Base-by-base conservation (phyloP, 2,797 vertebrate species). In the Uromys caudimaculatus region DNA sequence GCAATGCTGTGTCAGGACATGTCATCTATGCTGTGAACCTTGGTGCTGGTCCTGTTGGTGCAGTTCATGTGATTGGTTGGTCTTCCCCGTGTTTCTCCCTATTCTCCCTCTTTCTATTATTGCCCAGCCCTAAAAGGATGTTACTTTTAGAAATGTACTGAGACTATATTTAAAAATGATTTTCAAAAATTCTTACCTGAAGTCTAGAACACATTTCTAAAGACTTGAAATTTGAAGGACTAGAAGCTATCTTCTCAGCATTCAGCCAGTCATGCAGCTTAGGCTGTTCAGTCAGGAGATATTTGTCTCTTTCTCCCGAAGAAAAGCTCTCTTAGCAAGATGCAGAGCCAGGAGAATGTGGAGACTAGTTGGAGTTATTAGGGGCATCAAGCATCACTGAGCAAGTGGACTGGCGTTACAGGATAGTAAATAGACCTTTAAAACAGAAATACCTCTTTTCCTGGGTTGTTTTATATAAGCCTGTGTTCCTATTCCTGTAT, bases 141-240 rank as follows among this genome's bases (percentile, higher is more conserved):
- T 11, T 69, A 64, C 52, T 87, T 96, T 86, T 92, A 89, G 60
- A 75, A 29, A 8, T 93, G 17, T 38, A 21, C 10, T 7, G 44
- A 56, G 32, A 60, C 83, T 87, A 38, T 67, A 90, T 58, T 94
- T 78, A 92, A 95, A 92, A 7, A 3, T 50, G 69, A 83, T 73
- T 94, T 96, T 82, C 89, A 73, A 79, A 60, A 35, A 3, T 11
- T 16, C 44, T 69, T 92, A 35, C 32, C 86, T 82, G 44, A 95
- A 71, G 67, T 86, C 3, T 54, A 32, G 35, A 89, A 47, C 4
- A 60, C 11, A 79, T 85, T 78, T 76, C 60, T 71, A 32, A 85
- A 67, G 58, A 23, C 60, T 41, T 29, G 16, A 85, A 58, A 54
- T 79, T 50, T 60, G 58, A 76, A 84, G 54, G 47, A 56, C 16